Conservation (phyloP, 1,140 invertebrate species). For the Drosophila tropicalis region DNA sequence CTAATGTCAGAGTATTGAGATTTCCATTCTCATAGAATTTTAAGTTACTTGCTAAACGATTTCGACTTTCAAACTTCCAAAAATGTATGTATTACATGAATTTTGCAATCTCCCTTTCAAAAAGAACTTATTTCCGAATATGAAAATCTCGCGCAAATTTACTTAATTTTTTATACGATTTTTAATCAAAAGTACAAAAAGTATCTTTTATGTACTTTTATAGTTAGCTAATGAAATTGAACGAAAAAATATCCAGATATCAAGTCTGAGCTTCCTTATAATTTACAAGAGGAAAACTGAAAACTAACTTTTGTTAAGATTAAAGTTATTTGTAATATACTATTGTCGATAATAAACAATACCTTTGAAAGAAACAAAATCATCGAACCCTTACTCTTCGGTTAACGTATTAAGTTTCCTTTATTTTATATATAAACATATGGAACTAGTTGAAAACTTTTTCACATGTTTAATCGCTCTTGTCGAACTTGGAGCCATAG, state of each 20-base stretch:
- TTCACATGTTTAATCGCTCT: conserved; percentile 79
- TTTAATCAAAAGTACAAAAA: conserved; percentile 61
- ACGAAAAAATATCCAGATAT: conserved; percentile 18
- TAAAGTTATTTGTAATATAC: conserved; percentile 53
- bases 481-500: conserved; percentile 89
- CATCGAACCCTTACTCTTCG: not conserved
- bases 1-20: conserved; percentile 31
- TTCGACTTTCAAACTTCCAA: conserved; percentile 53
- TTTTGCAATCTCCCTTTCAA: conserved; percentile 54
- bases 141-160: conserved; percentile 30
- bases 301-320: conserved; percentile 24
- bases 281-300: conserved; percentile 20
- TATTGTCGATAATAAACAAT: conserved; percentile 43
- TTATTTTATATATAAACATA: conserved; percentile 64
- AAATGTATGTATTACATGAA: not conserved
- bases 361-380: conserved; percentile 8
- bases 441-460: conserved; percentile 34
- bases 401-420: conserved; percentile 48
- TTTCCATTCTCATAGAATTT: conserved; percentile 50
- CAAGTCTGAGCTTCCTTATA: conserved; percentile 36
- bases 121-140: conserved; percentile 55
- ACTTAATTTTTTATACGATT: conserved; percentile 58
- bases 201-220: conserved; percentile 11
- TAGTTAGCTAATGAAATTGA: conserved; percentile 53
- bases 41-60: conserved; percentile 60